Percentiles rank a stretch among this genome's conserved stretches.
phyloP scores from a whole-genome alignment of 2,113 vertebrate genomes.

The Puntigrus tetrazona region DNA sequence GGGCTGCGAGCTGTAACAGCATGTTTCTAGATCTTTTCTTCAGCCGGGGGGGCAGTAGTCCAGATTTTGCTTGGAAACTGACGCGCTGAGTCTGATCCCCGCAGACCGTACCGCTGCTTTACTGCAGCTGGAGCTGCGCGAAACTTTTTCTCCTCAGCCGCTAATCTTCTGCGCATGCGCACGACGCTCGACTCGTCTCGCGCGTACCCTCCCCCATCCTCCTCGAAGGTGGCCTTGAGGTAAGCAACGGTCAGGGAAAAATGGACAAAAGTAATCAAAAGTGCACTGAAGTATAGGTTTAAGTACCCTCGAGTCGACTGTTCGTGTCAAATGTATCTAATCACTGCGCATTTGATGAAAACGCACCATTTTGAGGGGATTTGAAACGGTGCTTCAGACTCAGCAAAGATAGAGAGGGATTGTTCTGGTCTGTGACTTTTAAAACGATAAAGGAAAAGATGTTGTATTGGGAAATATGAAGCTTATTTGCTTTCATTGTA shows the following conservation, averaged over 20 bases:
- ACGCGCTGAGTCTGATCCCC: background rate
- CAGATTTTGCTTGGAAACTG: background rate
- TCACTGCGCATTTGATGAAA: background rate
- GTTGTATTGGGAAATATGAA: too few species aligned
- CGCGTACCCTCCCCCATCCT: slow-evolving; percentile 31
- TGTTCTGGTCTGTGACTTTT: background rate
- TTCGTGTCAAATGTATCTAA: background rate
- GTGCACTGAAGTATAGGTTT: background rate
- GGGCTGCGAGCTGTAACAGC: slow-evolving; percentile 51
- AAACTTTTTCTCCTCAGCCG: background rate
- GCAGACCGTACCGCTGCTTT: background rate
- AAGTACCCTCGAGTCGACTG: background rate
- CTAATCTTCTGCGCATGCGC: slow-evolving; percentile 48
- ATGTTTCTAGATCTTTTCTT: slow-evolving; percentile 44
- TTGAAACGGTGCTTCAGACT: background rate
- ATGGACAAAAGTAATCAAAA: background rate
- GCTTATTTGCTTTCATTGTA: too few species aligned
- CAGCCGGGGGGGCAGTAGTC: background rate
- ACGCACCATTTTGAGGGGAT: background rate
- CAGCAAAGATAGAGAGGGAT: background rate
- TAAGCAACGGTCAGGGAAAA: background rate
- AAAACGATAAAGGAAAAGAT: background rate
- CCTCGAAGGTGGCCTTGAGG: slow-evolving; percentile 20
- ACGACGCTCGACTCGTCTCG: background rate
- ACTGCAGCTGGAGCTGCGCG: background rate